Evolutionary conservation across 64 coral and sea anemone species (phyloP), one percentile per base, ranked within the genome.

Genomic region (Cladopsammia gracilis): DNA sequence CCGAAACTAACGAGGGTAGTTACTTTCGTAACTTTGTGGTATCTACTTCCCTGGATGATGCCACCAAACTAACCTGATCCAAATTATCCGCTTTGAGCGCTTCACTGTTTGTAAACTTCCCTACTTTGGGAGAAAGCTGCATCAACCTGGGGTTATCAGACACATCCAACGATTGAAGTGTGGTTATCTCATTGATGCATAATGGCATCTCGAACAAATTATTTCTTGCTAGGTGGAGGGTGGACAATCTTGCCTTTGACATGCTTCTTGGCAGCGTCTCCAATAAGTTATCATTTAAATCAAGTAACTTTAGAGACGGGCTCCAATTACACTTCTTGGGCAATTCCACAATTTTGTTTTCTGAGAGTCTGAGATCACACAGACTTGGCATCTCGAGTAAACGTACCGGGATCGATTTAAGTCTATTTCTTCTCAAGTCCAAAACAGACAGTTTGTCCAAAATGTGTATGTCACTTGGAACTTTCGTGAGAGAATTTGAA

Each of bases 131-230:
- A 5, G 97, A 91, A 7, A 98, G 83, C 52, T 94, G 87, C 2
- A 62, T 94, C 26, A 98, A 44, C 56, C 88, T 93, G 5, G 86
- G 95, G 57, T 98, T 98, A 15, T 85, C 94, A 16, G 94, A 93
- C 70, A 98, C 79, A 56, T 98, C 94, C 34, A 98, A 67, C 61
- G 12, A 70, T 62, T 87, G 58, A 20, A 96, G 91, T 0, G 94
- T 91, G 13, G 76, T 85, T 19, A 98, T 71, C 64, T 94, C 62
- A 3, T 94, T 94, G 24, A 98, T 89, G 71, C 86, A 93, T 44
- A 72, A 49, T 49, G 97, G 97, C 20, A 98, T 91, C 20, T 96
- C 88, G 18, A 93, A 93, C 15, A 98, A 78, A n/a, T 89, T 98
- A 84, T 98, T 98, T 58, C 88, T 80, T 43, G 94, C 90, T 49